Percentiles rank a stretch among this genome's conserved stretches.
phyloP scores from a whole-genome alignment of 1,140 invertebrate species.

The Brachionus calyciflorus region DNA sequence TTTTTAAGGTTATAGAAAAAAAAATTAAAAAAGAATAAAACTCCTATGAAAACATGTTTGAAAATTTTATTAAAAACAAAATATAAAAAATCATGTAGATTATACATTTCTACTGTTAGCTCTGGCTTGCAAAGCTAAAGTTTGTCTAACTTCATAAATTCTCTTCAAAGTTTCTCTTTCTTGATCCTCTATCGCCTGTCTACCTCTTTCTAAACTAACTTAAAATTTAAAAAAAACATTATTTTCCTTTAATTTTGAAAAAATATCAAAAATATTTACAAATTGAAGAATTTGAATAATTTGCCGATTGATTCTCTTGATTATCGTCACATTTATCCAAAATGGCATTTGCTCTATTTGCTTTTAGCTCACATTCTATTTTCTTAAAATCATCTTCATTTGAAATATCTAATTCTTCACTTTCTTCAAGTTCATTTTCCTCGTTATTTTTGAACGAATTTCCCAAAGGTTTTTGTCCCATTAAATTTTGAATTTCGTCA shows the following conservation, averaged over 20 bases:
- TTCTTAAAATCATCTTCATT: conserved; percentile 41
- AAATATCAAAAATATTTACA: conserved; percentile 15
- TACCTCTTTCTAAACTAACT: conserved; percentile 16
- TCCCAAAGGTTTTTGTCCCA: neutral
- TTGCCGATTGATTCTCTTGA: neutral
- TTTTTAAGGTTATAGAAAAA: too few species aligned
- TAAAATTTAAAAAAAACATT: conserved; percentile 17
- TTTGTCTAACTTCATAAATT: conserved; percentile 33
- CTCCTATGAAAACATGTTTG: neutral
- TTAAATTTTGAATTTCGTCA: conserved; percentile 34
- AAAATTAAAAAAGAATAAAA: too few species aligned
- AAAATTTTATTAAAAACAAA: neutral
- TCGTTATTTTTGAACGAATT: too few species aligned
- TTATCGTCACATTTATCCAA: neutral
- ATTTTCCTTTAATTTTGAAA: neutral
- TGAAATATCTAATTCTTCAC: neutral
- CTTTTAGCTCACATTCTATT: conserved; percentile 8
- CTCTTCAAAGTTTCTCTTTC: conserved; percentile 28
- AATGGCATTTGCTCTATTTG: conserved; percentile 22
- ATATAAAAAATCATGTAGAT: too few species aligned
- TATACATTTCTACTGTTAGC: too few species aligned
- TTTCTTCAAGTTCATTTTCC: neutral
- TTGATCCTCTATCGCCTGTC: conserved; percentile 3
- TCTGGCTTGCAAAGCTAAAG: conserved; percentile 1
- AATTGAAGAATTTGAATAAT: conserved; percentile 1